These are phyloP conservation scores for Ganaspis brasiliensis DNA, from an alignment of 2,888 invertebrate genomes.

Conservation along the genomic window DNA sequence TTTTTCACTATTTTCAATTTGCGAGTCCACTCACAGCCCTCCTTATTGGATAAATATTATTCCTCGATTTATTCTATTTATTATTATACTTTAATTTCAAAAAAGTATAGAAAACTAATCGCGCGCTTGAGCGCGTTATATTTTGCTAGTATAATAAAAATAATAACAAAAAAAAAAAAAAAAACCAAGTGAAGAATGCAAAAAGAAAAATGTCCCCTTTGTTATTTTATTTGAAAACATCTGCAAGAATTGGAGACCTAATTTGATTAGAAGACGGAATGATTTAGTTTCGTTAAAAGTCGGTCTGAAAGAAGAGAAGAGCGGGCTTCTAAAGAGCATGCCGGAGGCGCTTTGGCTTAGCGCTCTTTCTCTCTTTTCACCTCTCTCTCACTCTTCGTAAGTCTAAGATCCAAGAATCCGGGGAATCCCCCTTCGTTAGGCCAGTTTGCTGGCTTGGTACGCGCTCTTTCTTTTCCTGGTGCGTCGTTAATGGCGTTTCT, in stretches of 20 bases:
- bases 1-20: too few species aligned
- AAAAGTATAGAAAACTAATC: too few species aligned
- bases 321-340: constrained; percentile 58
- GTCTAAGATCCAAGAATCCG: constrained; percentile 63
- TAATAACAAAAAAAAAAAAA: neutral
- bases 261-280: constrained; percentile 27
- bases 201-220: neutral
- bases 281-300: constrained; percentile 56
- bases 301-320: constrained; percentile 56
- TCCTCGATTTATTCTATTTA: too few species aligned
- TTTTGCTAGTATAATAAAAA: too few species aligned
- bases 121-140: too few species aligned
- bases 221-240: constrained; percentile 10
- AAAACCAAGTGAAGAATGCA: neutral
- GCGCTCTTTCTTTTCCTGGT: constrained; percentile 49
- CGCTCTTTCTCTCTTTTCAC: constrained; percentile 15
- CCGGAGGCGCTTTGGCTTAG: constrained; percentile 48
- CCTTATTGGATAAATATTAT: too few species aligned
- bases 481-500: constrained; percentile 59
- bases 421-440: constrained; percentile 72
- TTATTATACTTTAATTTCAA: too few species aligned
- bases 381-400: constrained; percentile 43
- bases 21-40: too few species aligned
- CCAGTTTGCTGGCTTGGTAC: constrained; percentile 51
- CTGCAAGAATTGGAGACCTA: neutral